phyloP scores from a whole-genome alignment of 1,140 invertebrate genomes.

The Drosophila subpulchrella region DNA sequence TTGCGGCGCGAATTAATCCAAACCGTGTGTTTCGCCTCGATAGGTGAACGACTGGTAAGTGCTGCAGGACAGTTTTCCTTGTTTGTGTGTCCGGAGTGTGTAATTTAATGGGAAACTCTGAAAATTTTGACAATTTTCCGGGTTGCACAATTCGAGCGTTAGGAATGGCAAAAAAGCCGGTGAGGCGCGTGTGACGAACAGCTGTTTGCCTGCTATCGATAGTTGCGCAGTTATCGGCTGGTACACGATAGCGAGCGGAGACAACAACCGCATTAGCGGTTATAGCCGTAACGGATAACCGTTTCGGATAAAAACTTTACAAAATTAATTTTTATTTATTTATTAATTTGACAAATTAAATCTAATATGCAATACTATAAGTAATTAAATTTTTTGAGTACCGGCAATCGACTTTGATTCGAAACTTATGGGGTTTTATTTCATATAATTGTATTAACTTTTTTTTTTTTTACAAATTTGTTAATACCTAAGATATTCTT shows the following conservation, averaged over 20 bases:
- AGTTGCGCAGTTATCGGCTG: background rate
- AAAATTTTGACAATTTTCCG: constrained; percentile 44
- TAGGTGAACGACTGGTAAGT: constrained; percentile 32
- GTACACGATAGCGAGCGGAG: background rate
- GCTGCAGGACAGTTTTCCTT: background rate
- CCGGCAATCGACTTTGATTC: too few relatives aligned
- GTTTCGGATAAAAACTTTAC: background rate
- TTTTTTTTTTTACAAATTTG: too few relatives aligned
- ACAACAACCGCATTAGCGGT: background rate
- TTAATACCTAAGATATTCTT: too few relatives aligned
- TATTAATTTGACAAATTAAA: too few relatives aligned
- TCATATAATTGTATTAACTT: too few relatives aligned
- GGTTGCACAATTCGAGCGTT: constrained; percentile 41
- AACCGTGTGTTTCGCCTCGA: constrained; percentile 19
- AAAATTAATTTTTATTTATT: background rate
- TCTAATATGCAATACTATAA: too few relatives aligned
- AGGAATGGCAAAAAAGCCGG: constrained; percentile 42
- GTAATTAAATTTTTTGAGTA: too few relatives aligned
- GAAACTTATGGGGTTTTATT: too few relatives aligned
- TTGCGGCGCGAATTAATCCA: constrained; percentile 37
- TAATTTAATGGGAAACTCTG: background rate
- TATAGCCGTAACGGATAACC: background rate
- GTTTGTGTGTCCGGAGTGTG: background rate
- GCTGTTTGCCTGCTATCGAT: constrained; percentile 13
- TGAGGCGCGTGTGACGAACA: background rate